phyloP scores from a whole-genome alignment of 2,888 invertebrate species.

The Caenorhabditis afra region DNA sequence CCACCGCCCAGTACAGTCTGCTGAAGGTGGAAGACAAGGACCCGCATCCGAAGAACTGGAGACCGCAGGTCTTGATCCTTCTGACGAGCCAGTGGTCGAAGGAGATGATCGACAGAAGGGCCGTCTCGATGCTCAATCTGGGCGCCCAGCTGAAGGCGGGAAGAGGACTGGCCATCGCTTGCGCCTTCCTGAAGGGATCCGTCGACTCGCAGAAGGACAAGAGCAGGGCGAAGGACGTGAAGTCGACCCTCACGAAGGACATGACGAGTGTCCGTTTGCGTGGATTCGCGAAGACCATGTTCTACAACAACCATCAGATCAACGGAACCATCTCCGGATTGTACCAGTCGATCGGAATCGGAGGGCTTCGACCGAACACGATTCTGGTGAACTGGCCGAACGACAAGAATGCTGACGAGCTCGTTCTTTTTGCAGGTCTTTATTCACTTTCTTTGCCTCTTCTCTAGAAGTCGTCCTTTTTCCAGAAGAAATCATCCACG shows the following conservation, averaged over 20 bases:
- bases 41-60: constrained; percentile 99
- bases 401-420: constrained; percentile 74
- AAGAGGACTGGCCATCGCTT: constrained; percentile 93
- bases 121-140: constrained; percentile 90
- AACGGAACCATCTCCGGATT: constrained; percentile 78
- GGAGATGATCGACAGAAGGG: constrained; percentile 76
- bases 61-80: constrained; percentile 94
- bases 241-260: constrained; percentile 75
- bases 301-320: constrained; percentile 85
- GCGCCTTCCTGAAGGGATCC: constrained; percentile 85
- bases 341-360: constrained; percentile 95
- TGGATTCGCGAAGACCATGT: constrained; percentile 96
- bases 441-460: too few species aligned
- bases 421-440: constrained; percentile 71
- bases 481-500: constrained; percentile 83
- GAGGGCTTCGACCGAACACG: constrained; percentile 97
- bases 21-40: constrained; percentile 94
- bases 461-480: constrained; percentile 70
- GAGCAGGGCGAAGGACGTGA: constrained; percentile 85
- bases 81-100: constrained; percentile 87
- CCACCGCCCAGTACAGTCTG: constrained; percentile 95
- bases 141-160: constrained; percentile 91
- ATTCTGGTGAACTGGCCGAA: constrained; percentile 99
- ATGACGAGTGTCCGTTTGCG: constrained; percentile 96
- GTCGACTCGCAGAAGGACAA: constrained; percentile 83